phyloP scores from a whole-genome alignment of 2,113 vertebrate species.

The Ceuthmochares aereus region DNA sequence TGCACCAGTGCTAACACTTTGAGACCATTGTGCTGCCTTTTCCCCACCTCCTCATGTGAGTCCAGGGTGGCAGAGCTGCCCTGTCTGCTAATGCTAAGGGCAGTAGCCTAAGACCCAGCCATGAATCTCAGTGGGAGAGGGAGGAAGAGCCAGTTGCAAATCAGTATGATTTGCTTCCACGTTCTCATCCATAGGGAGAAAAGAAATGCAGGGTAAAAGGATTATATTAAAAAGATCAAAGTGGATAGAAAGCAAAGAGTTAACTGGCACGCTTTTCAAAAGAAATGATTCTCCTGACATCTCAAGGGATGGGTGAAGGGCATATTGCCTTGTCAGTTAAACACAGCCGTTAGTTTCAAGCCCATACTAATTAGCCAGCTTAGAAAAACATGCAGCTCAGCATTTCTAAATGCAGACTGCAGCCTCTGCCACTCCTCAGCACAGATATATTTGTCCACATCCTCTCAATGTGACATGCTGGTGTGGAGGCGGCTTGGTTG shows the following conservation, averaged over 20 bases:
- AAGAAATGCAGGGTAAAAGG: background rate
- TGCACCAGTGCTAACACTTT: background rate
- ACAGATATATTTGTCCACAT: constrained; percentile 56
- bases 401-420: constrained; percentile 17
- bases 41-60: background rate
- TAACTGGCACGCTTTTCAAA: background rate
- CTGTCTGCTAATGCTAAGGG: background rate
- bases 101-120: background rate
- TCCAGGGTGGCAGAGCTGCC: background rate
- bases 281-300: constrained; percentile 27
- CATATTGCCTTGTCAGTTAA: constrained; percentile 65
- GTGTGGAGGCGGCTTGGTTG: background rate
- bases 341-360: constrained; percentile 35
- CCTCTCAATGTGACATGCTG: constrained; percentile 7
- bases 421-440: constrained; percentile 55
- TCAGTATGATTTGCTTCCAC: background rate
- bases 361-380: constrained; percentile 61
- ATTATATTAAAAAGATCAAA: constrained; percentile 19
- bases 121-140: accelerated
- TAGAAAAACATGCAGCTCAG: constrained; percentile 42
- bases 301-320: constrained; percentile 47
- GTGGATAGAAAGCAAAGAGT: background rate
- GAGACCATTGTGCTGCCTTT: background rate
- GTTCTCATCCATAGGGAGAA: background rate
- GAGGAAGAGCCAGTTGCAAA: background rate